Evolutionary conservation across 2,888 invertebrate genomes (phyloP), one percentile per base, ranked within the genome.

Genomic region (Ophonus ardosiacus): DNA sequence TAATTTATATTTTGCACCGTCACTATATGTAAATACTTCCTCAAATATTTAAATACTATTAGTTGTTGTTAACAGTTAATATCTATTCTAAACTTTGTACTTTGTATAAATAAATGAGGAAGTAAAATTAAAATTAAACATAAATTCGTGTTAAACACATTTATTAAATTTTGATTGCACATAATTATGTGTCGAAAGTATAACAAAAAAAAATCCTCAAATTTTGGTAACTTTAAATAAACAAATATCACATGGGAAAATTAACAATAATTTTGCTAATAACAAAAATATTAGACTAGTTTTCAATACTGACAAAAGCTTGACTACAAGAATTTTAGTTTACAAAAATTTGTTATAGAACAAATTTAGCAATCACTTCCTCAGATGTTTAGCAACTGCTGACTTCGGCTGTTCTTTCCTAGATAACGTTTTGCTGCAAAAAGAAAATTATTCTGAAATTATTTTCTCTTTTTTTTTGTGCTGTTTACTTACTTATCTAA

Each of bases 401-500:
- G 78, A 78, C 13, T 57, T 78, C n/a, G 78, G 38, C 7, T 57
- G 31, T 78, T 78, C 78, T 78, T 78, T 78, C 8, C 78, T 56
- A n/a, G 78, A 78, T 31, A 78, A 78, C n/a, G 78, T 78, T 78
- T 51, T 78, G 40, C 78, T 78, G 24, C n/a, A 78, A 78, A 63
- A 8, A 61, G 59, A 18, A 24, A 13, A 63, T 13, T 63, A 63
- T 24, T 24, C 1, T 63, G 3, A 74, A 43, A 17, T 24, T 7
- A 68, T 51, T 51, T 51, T 3, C 43, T 51, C 8, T 10, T 51
- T 2, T 51, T 2, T 31, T 31, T 5, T 31, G 31, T 31, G 18
- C 0, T 18, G 13, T 61, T 61, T 78, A 78, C 78, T 68, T 79
- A 84, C 84, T 84, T 84, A 65, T 80, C 68, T 43, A 65, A 38